phyloP scores from a whole-genome alignment of 2,113 vertebrate species.

The Sisor rabdophorus region DNA sequence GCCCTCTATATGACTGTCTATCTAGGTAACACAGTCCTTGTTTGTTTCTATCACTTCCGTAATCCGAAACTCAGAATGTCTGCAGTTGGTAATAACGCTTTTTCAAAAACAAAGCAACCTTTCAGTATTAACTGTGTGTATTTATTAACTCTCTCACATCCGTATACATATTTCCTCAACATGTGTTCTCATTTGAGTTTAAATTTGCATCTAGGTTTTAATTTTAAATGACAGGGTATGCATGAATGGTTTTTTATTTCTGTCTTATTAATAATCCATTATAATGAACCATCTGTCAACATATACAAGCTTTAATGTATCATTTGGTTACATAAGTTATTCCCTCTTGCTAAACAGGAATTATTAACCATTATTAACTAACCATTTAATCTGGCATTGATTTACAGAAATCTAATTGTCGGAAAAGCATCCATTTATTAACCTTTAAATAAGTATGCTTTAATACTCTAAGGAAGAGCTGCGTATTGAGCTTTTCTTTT shows the following conservation, averaged over 20 bases:
- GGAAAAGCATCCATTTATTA: neutral
- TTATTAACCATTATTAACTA: too few species aligned
- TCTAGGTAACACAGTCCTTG: neutral
- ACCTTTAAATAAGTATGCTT: too few species aligned
- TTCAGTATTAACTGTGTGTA: conserved; percentile 7
- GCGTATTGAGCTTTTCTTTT: neutral
- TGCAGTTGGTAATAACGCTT: neutral
- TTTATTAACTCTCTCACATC: neutral
- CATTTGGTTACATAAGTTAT: neutral
- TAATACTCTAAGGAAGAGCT: too few species aligned
- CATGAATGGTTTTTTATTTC: neutral
- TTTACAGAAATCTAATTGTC: neutral
- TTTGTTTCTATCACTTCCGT: conserved; percentile 20
- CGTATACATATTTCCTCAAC: neutral
- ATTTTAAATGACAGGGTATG: neutral
- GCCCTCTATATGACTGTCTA: conserved; percentile 23
- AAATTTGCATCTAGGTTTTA: conserved; percentile 22
- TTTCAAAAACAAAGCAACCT: neutral
- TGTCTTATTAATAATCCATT: neutral
- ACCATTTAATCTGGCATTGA: neutral
- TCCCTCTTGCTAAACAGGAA: neutral
- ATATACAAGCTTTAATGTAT: neutral
- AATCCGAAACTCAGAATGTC: conserved; percentile 16
- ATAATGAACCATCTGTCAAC: neutral
- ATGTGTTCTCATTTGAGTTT: conserved; percentile 26